Conservation (phyloP, 2,113 vertebrate genomes). For the Pterophyllum scalare region DNA sequence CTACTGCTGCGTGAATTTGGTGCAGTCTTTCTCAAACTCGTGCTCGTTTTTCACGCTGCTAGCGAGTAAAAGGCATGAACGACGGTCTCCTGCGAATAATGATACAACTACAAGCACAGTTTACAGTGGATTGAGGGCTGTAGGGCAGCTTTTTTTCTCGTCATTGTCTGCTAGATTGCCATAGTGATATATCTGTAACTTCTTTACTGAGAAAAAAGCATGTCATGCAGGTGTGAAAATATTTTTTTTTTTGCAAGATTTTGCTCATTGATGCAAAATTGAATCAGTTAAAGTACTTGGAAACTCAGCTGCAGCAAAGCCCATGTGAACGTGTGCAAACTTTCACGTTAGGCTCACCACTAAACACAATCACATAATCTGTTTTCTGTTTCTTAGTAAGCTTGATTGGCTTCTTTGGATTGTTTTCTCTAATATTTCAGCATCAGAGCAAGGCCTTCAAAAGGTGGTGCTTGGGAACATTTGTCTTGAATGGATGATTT, state of each 20-base stretch:
- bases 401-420: not conserved
- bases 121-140: not conserved
- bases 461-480: not conserved
- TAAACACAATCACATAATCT: slow-evolving; percentile 29
- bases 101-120: not conserved
- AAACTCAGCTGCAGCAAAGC: slow-evolving; percentile 18
- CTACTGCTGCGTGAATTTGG: not conserved
- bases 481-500: not conserved
- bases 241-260: not conserved
- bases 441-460: not conserved
- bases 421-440: not conserved
- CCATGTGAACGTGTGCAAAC: not conserved
- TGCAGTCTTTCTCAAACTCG: not conserved
- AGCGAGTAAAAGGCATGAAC: not conserved
- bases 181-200: not conserved
- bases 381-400: slow-evolving; percentile 36
- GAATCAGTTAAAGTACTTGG: slow-evolving; percentile 18
- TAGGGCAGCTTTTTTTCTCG: not conserved
- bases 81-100: not conserved
- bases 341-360: not conserved
- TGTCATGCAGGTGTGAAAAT: slow-evolving; percentile 9
- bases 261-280: not conserved
- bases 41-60: not conserved
- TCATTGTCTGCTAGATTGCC: not conserved
- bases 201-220: not conserved